Evolutionary conservation across 1,140 invertebrate genomes (phyloP).

Genomic region (Mya arenaria): DNA sequence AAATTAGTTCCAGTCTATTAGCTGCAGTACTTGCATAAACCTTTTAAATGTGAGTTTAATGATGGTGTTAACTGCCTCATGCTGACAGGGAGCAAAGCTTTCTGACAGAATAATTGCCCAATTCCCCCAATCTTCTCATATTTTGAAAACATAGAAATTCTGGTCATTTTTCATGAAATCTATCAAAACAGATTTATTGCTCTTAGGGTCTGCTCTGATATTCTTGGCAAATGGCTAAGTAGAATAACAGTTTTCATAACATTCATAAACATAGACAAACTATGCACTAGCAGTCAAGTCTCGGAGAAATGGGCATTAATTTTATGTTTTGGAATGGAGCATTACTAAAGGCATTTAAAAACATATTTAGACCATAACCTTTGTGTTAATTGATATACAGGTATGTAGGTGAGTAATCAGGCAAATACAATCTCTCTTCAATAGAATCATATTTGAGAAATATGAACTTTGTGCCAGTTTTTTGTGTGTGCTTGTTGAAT

Average conservation of each 20-base stretch:
- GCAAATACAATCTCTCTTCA: background rate
- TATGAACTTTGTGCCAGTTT: background rate
- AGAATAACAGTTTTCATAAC: slow-evolving; percentile 59
- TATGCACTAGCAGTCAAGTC: slow-evolving; percentile 33
- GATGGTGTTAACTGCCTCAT: slow-evolving; percentile 41
- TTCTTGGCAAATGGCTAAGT: slow-evolving; percentile 23
- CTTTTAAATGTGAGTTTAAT: slow-evolving; percentile 44
- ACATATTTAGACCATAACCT: background rate
- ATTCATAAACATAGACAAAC: slow-evolving; percentile 33
- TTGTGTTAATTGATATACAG: background rate
- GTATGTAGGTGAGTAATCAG: background rate
- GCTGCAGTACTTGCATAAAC: slow-evolving; percentile 33
- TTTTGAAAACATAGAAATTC: slow-evolving; percentile 55
- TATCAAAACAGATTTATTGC: slow-evolving; percentile 47
- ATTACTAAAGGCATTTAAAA: background rate
- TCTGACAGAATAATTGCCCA: slow-evolving; percentile 53
- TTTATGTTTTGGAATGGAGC: slow-evolving; percentile 1
- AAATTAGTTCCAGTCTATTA: slow-evolving; percentile 1
- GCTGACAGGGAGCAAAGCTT: slow-evolving; percentile 42
- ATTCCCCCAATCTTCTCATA: slow-evolving; percentile 52
- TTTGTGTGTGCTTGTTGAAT: background rate
- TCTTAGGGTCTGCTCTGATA: slow-evolving; percentile 9
- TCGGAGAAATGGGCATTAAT: slow-evolving; percentile 23
- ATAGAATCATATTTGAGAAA: background rate
- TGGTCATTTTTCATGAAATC: slow-evolving; percentile 44